Base-by-base conservation (phyloP, 2,797 vertebrate genomes). In the Staurois parvus region DNA sequence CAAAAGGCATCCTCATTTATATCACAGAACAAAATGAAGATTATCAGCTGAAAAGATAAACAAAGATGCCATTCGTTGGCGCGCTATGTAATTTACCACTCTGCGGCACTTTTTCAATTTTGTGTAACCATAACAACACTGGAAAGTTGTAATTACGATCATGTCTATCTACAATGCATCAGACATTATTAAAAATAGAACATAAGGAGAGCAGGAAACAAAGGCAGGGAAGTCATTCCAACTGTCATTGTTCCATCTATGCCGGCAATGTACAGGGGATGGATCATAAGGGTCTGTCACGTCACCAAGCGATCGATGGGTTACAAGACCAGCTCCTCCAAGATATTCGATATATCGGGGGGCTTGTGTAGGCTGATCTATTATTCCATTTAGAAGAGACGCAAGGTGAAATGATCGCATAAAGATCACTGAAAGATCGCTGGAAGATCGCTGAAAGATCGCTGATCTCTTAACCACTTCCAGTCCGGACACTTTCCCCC, bases 61-160 rank as follows among this genome's bases (percentile, higher is more conserved):
- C 66, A 81, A 70, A 66, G 73, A 72, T 76, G 79, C 34, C 48
- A 45, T 30, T 7, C 48, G 21, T 24, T n/a, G 4, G 30, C 30
- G 79, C 48, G 59, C 34, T 59, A 12, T 86, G 73, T 81, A 86
- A 86, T 86, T 86, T 86, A 66, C 67, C 73, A 76, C 75, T 77
- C 79, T 79, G 52, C 70, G 40, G 52, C 69, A 74, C 32, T 83
- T 78, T 77, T 83, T 78, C 52, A 78, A 66, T 72, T 78, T 78
- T 86, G 48, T 72, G 85, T 86, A 83, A 30, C 80, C 75, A 78
- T 86, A 83, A 86, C 85, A 86, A 86, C 85, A 86, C 30, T 48
- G 32, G 80, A 86, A 78, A 83, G 80, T 78, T 82, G 76, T 62
- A 82, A 86, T 86, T 86, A 83, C 37, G 67, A 82, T 86, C 73